Evolutionary conservation across 2,113 vertebrate genomes (phyloP).

Genomic region (Tautogolabrus adspersus): DNA sequence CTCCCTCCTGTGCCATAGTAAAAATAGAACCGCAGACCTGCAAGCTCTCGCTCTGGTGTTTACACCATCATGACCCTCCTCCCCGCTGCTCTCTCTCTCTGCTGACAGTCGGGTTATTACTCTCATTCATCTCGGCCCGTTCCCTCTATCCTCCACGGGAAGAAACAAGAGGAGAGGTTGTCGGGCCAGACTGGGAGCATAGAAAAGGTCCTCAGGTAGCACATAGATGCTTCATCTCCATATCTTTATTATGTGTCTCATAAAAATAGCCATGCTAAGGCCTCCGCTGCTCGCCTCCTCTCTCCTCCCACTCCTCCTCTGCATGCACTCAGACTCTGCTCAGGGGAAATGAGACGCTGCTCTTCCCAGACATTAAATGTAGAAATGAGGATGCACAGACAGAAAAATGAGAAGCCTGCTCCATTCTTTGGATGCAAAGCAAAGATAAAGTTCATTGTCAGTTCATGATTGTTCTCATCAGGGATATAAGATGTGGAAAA

Average conservation of each 20-base stretch:
- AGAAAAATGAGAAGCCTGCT: conserved; percentile 29
- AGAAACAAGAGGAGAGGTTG: conserved; percentile 65
- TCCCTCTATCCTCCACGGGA: conserved; percentile 55
- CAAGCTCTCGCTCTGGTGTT: conserved; percentile 76
- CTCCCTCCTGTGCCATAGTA: conserved; percentile 48
- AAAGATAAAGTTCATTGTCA: conserved; percentile 26
- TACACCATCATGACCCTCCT: conserved; percentile 68
- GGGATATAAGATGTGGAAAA: not conserved
- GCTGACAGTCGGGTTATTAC: conserved; percentile 75
- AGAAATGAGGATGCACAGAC: conserved; percentile 50
- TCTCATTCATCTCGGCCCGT: conserved; percentile 71
- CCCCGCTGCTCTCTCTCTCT: conserved; percentile 47
- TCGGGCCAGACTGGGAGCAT: conserved; percentile 59
- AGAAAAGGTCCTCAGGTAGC: conserved; percentile 64
- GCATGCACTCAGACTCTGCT: conserved; percentile 59
- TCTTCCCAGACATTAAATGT: conserved; percentile 58
- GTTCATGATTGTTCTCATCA: not conserved
- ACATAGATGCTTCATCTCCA: conserved; percentile 73
- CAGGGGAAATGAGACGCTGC: conserved; percentile 59
- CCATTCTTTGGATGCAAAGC: conserved; percentile 38
- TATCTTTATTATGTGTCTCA: conserved; percentile 74
- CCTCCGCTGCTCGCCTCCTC: conserved; percentile 35
- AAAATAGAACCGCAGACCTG: conserved; percentile 77
- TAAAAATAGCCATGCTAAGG: conserved; percentile 72
- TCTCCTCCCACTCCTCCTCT: conserved; percentile 64